Evolutionary conservation across 1,140 invertebrate genomes (phyloP), one percentile per base, ranked within the genome.

Genomic region (Portunus trituberculatus): DNA sequence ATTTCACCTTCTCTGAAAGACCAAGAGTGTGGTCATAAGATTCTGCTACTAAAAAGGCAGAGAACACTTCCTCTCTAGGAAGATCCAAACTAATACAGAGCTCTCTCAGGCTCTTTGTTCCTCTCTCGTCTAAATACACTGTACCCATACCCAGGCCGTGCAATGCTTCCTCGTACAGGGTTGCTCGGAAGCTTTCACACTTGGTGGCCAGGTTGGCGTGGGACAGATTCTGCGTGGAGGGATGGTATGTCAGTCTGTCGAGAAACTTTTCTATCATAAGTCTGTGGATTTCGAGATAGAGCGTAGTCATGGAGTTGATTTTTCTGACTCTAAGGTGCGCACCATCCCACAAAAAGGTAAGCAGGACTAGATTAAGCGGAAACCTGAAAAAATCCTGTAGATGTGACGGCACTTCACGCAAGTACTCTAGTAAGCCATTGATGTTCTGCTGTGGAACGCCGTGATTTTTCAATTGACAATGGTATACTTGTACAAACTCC

Each of bases 321-420:
- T 45, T 32, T 12, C 67, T 90, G 25, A 94, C 32, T n/a, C 32
- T 59, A 0, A 10, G 83, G 0, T 89, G 87, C 76, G 52, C 67
- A 16, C 52, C 90, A 67, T 25, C 93, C 93, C 93, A 94, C 6
- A 94, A 29, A 10, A 45, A 90, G 7, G 87, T 76, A 12, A 94
- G 39, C 10, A 94, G 87, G 12, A 94, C 87, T 16, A 94, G 87
- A 31, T 94, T 94, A 14, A 94, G 87, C 0, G 93, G 93, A 94
- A 39, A 82, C 32, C 25, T 90, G 87, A 94, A 90, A 25, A 94
- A 94, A 46, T 90, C 93, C 29, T 94, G 87, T 20, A 94, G 16
- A 28, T 94, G 87, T n/a, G 32, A 25, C 46, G 93, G 87, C 28
- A 88, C 93, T 4, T 90, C 12, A 20, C n/a, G 28, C 4, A 94